Evolutionary conservation across 2,888 invertebrate species (phyloP).

Genomic region (Plagodis pulveraria): DNA sequence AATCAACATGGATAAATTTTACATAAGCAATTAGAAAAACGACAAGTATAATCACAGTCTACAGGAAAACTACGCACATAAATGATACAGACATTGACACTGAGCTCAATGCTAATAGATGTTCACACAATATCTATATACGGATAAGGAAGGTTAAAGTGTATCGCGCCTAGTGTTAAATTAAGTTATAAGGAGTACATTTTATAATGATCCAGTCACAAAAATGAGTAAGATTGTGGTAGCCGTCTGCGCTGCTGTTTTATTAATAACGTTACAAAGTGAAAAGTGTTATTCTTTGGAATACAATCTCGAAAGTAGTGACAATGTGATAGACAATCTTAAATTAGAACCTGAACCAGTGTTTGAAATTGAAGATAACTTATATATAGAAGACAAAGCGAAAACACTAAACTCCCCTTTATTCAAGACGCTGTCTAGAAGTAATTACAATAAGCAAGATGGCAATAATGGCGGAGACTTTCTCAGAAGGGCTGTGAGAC

Average conservation of each 20-base stretch:
- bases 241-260: slow-evolving; percentile 34
- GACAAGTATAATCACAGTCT: slow-evolving; percentile 11
- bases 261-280: slow-evolving; percentile 41
- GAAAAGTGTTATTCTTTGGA: slow-evolving; percentile 38
- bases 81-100: slow-evolving; percentile 6
- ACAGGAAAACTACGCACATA: too few relatives aligned
- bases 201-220: slow-evolving; percentile 38
- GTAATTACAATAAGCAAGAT: slow-evolving; percentile 14
- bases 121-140: slow-evolving; percentile 20
- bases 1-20: background rate
- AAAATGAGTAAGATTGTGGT: slow-evolving; percentile 50
- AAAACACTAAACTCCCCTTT: background rate
- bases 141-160: slow-evolving; percentile 57
- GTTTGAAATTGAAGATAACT: background rate
- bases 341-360: background rate
- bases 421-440: background rate
- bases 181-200: slow-evolving; percentile 23
- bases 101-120: slow-evolving; percentile 35
- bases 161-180: slow-evolving; percentile 40
- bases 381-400: background rate
- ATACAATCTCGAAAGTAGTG: slow-evolving; percentile 25
- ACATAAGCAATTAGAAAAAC: background rate
- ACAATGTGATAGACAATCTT: slow-evolving; percentile 3
- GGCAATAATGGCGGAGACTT: slow-evolving; percentile 9
- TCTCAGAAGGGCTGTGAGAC: slow-evolving; percentile 47